Base-by-base conservation (phyloP, 1,140 invertebrate species). In the Nymphalis io region DNA sequence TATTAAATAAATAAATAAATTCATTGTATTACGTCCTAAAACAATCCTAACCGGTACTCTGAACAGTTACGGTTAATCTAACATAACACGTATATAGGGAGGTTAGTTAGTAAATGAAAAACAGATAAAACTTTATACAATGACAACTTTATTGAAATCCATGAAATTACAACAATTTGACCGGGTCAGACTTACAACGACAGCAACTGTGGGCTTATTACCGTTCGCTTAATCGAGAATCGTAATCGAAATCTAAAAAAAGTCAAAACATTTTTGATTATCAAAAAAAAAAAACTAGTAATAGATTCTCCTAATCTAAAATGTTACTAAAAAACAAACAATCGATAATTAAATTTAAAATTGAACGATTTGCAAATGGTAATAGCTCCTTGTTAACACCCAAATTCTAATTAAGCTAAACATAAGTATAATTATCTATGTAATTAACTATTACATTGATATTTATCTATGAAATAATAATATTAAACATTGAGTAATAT, bases 81-180 rank as follows among this genome's bases (percentile, higher is more conserved):
- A 0, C 1, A 33, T 33, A 33, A 8, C 6, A 8, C 6, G 0
- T 27, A 27, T 27, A 27, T 27, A 27, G 6, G 48, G 21, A 51
- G 1, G 5, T 20, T 20, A 51, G 21, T 51, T 51, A 11, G 6
- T 60, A 44, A 51, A 68, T 63, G 55, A 74, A 64, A 68, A 40
- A 20, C 13, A 16, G 2, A 8, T 53, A 40, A 46, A 74, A 71
- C 72, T 68, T 70, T 70, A 64, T 65, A 74, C 72, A 74, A 59
- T 71, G 72, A 74, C 68, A 74, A 74, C 67, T 69, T 69, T 69
- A 69, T 62, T 69, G 39, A 69, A 39, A 62, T 51, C 23, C 21
- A 27, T 58, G n/a, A 51, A 67, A 33, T 46, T n/a, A 67, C 57
- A 67, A 67, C 65, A 67, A 67, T 67, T 51, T 60, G 42, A 48